Percentiles rank a stretch among this genome's conserved stretches.
phyloP scores from a whole-genome alignment of 2,888 invertebrate species.

The Drosophila anceps region DNA sequence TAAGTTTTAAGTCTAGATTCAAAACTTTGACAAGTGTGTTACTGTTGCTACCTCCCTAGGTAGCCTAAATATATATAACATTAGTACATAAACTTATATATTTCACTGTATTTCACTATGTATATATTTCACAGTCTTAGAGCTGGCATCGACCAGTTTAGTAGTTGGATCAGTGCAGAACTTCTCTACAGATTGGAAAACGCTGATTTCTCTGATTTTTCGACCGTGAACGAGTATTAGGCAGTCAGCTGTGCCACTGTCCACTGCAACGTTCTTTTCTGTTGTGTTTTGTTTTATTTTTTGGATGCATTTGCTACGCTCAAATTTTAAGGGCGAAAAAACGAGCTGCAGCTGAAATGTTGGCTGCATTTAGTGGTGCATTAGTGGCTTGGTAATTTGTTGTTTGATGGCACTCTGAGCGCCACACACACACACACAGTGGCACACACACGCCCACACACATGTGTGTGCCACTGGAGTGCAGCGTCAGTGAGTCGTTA shows the following conservation, averaged over 20 bases:
- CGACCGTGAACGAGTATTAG: neutral
- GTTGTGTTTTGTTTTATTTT: neutral
- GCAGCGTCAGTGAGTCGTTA: slow-evolving; percentile 64
- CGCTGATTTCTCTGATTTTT: no score
- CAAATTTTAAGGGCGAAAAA: neutral
- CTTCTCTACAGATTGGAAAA: no score
- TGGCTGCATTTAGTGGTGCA: slow-evolving; percentile 24
- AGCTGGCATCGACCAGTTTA: no score
- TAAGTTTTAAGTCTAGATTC: no score
- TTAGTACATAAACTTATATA: no score
- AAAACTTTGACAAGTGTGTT: no score
- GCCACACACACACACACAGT: slow-evolving; percentile 14
- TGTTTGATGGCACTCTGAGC: slow-evolving; percentile 65
- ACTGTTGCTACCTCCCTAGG: no score
- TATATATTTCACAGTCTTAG: no score
- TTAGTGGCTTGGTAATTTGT: slow-evolving; percentile 22
- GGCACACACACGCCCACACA: slow-evolving; percentile 10
- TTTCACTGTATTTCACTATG: no score
- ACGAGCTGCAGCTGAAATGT: slow-evolving; percentile 27
- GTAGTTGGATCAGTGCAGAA: no score
- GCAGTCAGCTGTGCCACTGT: neutral
- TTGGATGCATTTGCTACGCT: neutral
- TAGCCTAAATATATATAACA: no score
- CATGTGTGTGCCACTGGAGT: slow-evolving; percentile 43
- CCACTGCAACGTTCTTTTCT: neutral